Evolutionary conservation across 2,888 invertebrate species (phyloP), one percentile per base, ranked within the genome.

Genomic region (Sipha maydis): DNA sequence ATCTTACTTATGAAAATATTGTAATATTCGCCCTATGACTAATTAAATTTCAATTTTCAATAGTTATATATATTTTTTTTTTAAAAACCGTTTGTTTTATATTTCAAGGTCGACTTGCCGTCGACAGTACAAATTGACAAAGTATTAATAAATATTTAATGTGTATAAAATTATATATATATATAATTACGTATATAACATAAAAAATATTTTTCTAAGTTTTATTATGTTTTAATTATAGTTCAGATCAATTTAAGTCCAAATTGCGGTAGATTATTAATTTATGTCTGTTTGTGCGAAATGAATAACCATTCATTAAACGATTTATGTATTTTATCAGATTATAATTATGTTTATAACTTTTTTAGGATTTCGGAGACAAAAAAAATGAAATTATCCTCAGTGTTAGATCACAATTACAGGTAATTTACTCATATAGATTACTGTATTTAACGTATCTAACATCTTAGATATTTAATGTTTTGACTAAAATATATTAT

Each of bases 351-450:
- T 84, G 3, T 31, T 21, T 31, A 4, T 76, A 28, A 4, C 38
- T 76, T 1, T 75, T 84, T 56, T 41, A 84, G 84, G 28, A 41
- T 67, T 31, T 41, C 21, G 84, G 67, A 31, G 34, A 67, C 76
- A 41, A 67, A 41, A 67, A 28, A 31, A 77, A 67, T 48, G 85
- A 85, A 77, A 67, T 85, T 11, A 77, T 69, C 67, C 48, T 77
- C 31, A 31, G 77, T 0, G 48, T 85, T 85, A 31, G 25, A 41
- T 11, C 84, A 31, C 61, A 85, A 77, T 31, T 85, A 11, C 67
- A 28, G 31, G 85, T 85, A 69, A 83, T 21, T 69, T 69, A 8
- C n/a, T 25, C 69, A 8, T 34, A 34, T 11, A n/a, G 9, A n/a
- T n/a, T 28, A 19, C 14, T 56, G 19, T 17, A 21, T 4, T 19